phyloP scores from a whole-genome alignment of 92 coral and sea anemone genomes.

The Porites cylindrica region DNA sequence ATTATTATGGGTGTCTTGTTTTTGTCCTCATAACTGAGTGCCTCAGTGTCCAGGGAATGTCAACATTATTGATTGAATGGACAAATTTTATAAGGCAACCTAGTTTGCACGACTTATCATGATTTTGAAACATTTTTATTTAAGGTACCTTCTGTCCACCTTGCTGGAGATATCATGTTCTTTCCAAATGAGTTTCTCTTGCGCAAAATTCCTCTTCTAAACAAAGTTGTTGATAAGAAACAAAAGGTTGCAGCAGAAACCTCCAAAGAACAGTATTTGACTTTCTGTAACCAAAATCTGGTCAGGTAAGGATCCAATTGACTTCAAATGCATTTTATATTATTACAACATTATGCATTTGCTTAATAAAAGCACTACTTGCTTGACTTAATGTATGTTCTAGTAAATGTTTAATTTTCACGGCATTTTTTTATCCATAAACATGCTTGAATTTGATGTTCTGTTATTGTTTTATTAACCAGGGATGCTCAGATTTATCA shows the following conservation, averaged over 20 bases:
- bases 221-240: constrained; percentile 90
- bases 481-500: constrained; percentile 94
- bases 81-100: not conserved
- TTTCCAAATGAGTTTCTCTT: constrained; percentile 94
- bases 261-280: constrained; percentile 82
- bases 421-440: no score
- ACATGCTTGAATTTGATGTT: no score
- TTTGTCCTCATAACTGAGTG: no score
- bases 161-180: constrained; percentile 97
- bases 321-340: not conserved
- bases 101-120: not conserved
- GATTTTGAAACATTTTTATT: not conserved
- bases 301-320: constrained; percentile 62
- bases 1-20: no score
- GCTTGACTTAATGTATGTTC: no score
- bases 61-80: no score
- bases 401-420: no score
- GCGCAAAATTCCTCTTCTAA: constrained; percentile 85
- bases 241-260: constrained; percentile 85
- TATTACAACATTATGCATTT: not conserved
- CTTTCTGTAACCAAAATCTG: constrained; percentile 84
- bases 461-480: not conserved
- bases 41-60: no score
- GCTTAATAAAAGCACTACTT: no score
- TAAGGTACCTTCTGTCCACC: constrained; percentile 91